Conservation (phyloP, 2,113 vertebrate species). For the Verasper variegatus region DNA sequence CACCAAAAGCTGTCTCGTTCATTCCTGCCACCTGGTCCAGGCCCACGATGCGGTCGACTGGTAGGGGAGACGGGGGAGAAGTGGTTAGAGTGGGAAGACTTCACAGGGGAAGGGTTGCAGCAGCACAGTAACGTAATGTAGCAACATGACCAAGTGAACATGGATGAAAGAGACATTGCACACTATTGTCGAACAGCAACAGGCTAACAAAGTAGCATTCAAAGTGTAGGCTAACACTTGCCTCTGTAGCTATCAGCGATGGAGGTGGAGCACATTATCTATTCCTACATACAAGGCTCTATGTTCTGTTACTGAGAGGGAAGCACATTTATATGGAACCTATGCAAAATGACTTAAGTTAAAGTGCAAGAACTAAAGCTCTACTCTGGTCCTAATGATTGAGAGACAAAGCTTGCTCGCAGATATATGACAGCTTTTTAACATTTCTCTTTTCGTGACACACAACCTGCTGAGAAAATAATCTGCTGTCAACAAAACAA, state of each 20-base stretch:
- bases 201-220: constrained; percentile 28
- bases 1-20: constrained; percentile 95
- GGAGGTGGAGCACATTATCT: constrained; percentile 1
- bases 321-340: not conserved
- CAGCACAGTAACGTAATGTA: constrained; percentile 28
- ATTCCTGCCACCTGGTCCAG: constrained; percentile 98
- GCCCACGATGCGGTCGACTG: constrained; percentile 98
- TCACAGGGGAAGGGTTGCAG: not conserved
- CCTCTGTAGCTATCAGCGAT: constrained; percentile 15
- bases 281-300: not conserved
- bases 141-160: constrained; percentile 48
- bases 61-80: constrained; percentile 13
- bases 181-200: constrained; percentile 19
- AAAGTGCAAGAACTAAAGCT: not conserved
- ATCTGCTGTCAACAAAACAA: too few relatives aligned
- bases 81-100: constrained; percentile 9
- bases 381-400: not conserved
- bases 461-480: not conserved
- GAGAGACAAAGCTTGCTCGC: not conserved
- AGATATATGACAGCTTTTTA: constrained; percentile 7
- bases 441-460: not conserved
- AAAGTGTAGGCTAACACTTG: constrained; percentile 16
- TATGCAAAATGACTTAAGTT: not conserved
- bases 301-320: not conserved
- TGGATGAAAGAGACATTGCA: constrained; percentile 52